Percentiles rank a stretch among this genome's conserved stretches.
phyloP scores from a whole-genome alignment of 2,888 invertebrate genomes.

The Phorcus lineatus region DNA sequence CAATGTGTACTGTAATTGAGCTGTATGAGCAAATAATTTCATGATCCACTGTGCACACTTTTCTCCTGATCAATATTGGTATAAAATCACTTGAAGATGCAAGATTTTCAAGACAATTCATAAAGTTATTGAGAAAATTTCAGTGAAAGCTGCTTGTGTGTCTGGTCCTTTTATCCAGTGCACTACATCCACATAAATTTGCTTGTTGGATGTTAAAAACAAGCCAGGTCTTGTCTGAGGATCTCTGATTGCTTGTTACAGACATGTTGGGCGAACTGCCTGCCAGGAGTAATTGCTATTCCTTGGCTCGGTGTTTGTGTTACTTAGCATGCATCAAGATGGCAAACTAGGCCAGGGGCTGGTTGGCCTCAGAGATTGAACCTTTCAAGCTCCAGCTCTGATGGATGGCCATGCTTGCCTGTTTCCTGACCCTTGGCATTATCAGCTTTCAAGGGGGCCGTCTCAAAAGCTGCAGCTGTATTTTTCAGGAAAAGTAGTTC shows the following conservation, averaged over 20 bases:
- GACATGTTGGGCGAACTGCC: not conserved
- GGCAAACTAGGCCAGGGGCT: slow-evolving; percentile 7
- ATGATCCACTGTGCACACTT: too few species aligned
- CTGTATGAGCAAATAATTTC: too few species aligned
- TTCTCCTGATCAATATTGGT: too few species aligned
- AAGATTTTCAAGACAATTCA: too few species aligned
- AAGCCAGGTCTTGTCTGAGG: not conserved
- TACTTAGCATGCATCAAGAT: slow-evolving; percentile 15
- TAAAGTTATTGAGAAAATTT: too few species aligned
- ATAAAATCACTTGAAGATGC: too few species aligned
- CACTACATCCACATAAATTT: not conserved
- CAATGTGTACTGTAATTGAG: too few species aligned
- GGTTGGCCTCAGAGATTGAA: slow-evolving; percentile 8
- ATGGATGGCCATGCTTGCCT: not conserved
- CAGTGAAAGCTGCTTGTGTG: too few species aligned
- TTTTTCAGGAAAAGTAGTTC: slow-evolving; percentile 3
- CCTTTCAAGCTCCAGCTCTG: slow-evolving; percentile 8
- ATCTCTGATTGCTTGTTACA: not conserved
- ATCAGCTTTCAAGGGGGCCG: slow-evolving; percentile 15
- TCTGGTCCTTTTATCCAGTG: too few species aligned
- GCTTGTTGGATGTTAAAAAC: not conserved
- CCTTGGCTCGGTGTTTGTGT: slow-evolving; percentile 1
- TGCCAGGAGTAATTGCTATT: not conserved
- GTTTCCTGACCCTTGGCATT: slow-evolving; percentile 7
- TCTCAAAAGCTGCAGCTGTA: not conserved